phyloP scores from a whole-genome alignment of 2,797 vertebrate genomes.

The Trematomus bernacchii region DNA sequence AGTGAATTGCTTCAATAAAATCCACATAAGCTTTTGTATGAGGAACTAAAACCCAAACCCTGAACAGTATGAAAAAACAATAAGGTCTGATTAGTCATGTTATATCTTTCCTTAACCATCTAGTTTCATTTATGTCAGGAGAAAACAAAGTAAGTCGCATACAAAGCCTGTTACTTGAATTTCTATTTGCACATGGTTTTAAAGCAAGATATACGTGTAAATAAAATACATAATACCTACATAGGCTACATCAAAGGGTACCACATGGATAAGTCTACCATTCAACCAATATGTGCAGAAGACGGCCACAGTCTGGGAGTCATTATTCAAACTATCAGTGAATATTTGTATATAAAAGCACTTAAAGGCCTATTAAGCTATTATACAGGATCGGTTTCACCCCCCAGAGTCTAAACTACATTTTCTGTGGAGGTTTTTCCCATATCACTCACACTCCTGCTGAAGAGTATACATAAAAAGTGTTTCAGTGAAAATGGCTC shows the following conservation, averaged over 20 bases:
- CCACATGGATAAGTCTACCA: no score
- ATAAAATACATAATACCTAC: no score
- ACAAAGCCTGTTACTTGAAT: not conserved
- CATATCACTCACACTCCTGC: not conserved
- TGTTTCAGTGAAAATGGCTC: not conserved
- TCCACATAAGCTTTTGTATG: not conserved
- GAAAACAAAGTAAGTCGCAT: not conserved
- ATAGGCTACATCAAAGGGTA: no score
- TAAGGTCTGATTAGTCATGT: not conserved
- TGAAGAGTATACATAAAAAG: not conserved
- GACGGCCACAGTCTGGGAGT: not conserved
- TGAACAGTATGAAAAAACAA: not conserved
- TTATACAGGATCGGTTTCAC: not conserved
- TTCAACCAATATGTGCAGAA: not conserved
- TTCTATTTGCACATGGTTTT: no score
- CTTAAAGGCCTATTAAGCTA: not conserved
- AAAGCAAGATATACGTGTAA: no score
- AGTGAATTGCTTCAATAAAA: constrained; percentile 11
- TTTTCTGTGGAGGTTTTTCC: not conserved
- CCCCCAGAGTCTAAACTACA: not conserved
- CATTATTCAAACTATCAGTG: not conserved
- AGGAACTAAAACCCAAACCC: not conserved
- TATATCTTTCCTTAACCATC: not conserved
- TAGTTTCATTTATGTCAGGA: not conserved
- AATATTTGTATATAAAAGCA: not conserved